Percentiles rank a stretch among this genome's conserved stretches.
phyloP scores from a whole-genome alignment of 1,140 invertebrate genomes.

The Zaprionus tsacasi region DNA sequence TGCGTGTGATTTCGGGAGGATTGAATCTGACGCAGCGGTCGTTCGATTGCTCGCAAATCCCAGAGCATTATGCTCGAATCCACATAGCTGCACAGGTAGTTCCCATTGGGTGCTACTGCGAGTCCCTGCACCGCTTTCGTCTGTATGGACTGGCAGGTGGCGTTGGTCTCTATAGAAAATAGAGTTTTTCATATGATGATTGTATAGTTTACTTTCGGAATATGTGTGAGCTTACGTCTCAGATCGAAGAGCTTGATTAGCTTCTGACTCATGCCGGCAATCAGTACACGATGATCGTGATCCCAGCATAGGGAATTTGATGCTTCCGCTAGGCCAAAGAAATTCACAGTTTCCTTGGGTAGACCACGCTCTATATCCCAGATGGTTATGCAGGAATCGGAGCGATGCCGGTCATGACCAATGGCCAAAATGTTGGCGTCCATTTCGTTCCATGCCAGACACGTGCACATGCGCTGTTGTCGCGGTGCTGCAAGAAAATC shows the following conservation, averaged over 20 bases:
- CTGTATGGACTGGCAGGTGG: conserved; percentile 89
- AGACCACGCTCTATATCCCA: conserved; percentile 88
- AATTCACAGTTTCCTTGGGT: conserved; percentile 71
- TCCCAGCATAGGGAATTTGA: conserved; percentile 95
- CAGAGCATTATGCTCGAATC: conserved; percentile 93
- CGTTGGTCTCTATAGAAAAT: conserved; percentile 87
- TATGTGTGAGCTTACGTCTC: conserved; percentile 87
- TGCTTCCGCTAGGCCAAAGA: conserved; percentile 90
- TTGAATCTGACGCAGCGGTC: conserved; percentile 90
- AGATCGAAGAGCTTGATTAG: conserved; percentile 96
- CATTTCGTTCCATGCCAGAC: conserved; percentile 95
- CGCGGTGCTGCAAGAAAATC: conserved; percentile 87
- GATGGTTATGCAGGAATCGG: conserved; percentile 92
- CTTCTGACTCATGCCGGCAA: conserved; percentile 95
- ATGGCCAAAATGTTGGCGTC: conserved; percentile 93
- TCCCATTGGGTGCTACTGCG: conserved; percentile 90
- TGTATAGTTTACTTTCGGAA: no score
- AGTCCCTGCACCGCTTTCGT: conserved; percentile 94
- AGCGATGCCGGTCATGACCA: conserved; percentile 93
- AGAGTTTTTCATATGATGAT: background rate
- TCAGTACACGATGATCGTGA: conserved; percentile 89
- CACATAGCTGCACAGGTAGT: conserved; percentile 92
- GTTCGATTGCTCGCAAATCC: conserved; percentile 95
- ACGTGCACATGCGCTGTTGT: conserved; percentile 92
- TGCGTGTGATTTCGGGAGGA: conserved; percentile 90